These are phyloP conservation scores for Clarias fuscus DNA, from an alignment of 2,797 vertebrate species.

Conservation along the genomic window DNA sequence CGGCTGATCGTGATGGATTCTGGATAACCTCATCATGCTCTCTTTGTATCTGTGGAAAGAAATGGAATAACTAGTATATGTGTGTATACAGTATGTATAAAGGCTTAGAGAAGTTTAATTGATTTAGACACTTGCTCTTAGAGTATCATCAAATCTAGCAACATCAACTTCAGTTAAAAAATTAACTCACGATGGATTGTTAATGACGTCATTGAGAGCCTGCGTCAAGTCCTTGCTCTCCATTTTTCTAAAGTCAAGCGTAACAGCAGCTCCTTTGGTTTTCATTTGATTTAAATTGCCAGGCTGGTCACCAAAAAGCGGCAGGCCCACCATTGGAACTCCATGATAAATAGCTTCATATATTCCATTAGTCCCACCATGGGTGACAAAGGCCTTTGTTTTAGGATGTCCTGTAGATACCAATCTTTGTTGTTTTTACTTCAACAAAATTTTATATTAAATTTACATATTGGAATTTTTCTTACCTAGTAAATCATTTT, in stretches of 20 bases:
- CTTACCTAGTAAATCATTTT: slow-evolving; percentile 89
- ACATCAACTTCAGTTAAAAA: neutral
- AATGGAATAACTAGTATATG: neutral
- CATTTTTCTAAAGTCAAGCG: slow-evolving; percentile 74
- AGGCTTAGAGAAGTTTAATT: neutral
- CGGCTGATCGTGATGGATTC: slow-evolving; percentile 72
- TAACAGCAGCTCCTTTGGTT: slow-evolving; percentile 75
- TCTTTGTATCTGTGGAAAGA: slow-evolving; percentile 69
- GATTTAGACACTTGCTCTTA: neutral
- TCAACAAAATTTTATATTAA: neutral
- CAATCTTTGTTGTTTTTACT: neutral
- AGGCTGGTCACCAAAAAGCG: slow-evolving; percentile 80
- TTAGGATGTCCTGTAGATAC: slow-evolving; percentile 75
- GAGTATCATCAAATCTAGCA: neutral
- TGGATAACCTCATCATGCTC: slow-evolving; percentile 66
- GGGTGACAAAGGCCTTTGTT: slow-evolving; percentile 76
- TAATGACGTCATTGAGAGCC: slow-evolving; percentile 66
- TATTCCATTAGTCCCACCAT: slow-evolving; percentile 81
- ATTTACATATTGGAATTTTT: neutral
- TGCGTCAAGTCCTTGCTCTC: slow-evolving; percentile 69
- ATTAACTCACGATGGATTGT: slow-evolving; percentile 54
- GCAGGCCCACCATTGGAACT: slow-evolving; percentile 82
- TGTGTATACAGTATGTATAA: neutral
- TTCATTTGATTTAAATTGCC: slow-evolving; percentile 80
- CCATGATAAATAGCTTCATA: slow-evolving; percentile 88